Base-by-base conservation (phyloP, 2,888 invertebrate genomes). In the Sinopyrophorus schimmeli region DNA sequence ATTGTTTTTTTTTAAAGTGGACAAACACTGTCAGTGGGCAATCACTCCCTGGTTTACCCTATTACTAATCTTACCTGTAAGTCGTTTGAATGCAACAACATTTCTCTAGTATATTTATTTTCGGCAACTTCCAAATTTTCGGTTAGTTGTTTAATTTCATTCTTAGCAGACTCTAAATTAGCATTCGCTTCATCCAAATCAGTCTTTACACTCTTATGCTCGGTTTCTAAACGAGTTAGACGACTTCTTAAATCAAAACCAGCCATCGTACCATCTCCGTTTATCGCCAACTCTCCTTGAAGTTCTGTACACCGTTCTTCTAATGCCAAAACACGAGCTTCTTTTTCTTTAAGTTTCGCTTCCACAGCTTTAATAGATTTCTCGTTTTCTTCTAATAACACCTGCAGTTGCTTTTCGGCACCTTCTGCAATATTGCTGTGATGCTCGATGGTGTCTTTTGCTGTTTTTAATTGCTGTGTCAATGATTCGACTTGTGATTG, bases 401-500 rank as follows among this genome's bases (percentile, higher is more conserved):
- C 63, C 38, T 83, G 83, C 32, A 90, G 74, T 73, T 90, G 89
- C 46, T 81, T 83, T 71, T 94, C 93, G 10, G 92, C 82, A 53
- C 82, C 81, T 68, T 90, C 87, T 0, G 93, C 86, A 60, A 95
- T 86, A 59, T 86, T 84, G 66, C 86, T 87, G 72, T 92, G 92
- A 67, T 95, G 92, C 60, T 88, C 86, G 6, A 86, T 81, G 62
- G 91, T 89, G 63, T 87, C 84, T 60, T 84, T 84, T 1, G 87
- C 78, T 23, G 83, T 79, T 59, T 79, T 80, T 35, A 94, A 70
- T 72, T 92, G 89, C 60, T 84, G 83, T 57, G 80, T 79, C 1
- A 92, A 72, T 0, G 84, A 81, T 57, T 81, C 80, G 7, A 85
- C 77, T 72, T 89, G 86, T 12, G 77, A 76, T 55, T 82, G 79